Evolutionary conservation across 2,888 invertebrate species (phyloP), one percentile per base, ranked within the genome.

Genomic region (Drosophila austrosaltans): DNA sequence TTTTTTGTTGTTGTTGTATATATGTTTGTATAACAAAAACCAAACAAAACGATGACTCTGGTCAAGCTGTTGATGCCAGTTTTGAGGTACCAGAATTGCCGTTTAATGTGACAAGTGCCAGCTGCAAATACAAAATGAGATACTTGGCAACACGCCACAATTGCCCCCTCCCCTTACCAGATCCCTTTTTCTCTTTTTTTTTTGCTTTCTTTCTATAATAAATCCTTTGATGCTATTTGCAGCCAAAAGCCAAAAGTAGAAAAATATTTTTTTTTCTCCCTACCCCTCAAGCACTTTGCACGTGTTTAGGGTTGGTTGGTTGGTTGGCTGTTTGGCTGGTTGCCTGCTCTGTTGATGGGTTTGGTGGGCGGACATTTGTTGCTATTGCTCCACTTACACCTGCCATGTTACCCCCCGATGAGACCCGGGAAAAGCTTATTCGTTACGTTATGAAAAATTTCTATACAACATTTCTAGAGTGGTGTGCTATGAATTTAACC

Each of bases 191-290:
- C 16, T 25, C 63, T 32, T 4, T 8, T 28, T 28, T 30, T n/a
- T 54, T 30, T 54, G 3, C 57, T 57, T 22, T 57, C 12, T n/a
- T 39, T 57, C 39, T 57, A 78, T 81, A 83, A 87, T 89, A 87
- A 87, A 87, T 90, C 83, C 82, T 78, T 83, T 90, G 82, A 87
- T 85, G 85, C 71, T 87, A 77, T 87, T 89, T 89, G 76, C 75
- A 89, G 74, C 67, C 71, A 72, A 63, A 71, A 77, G 75, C 89
- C 85, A 84, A 84, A 87, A 89, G 84, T 81, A 79, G 77, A 79
- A 76, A 76, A 79, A 84, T 79, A 81, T 81, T 67, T 80, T 53
- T 56, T 10, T 36, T 2, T 36, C 4, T 36, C 36, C 36, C 8
- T 8, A 36, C 63, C 48, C 40, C 44, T 16, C 25, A 22, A 22